Evolutionary conservation across 2,113 vertebrate genomes (phyloP).

Genomic region (Cryptomyrus ogoouensis): DNA sequence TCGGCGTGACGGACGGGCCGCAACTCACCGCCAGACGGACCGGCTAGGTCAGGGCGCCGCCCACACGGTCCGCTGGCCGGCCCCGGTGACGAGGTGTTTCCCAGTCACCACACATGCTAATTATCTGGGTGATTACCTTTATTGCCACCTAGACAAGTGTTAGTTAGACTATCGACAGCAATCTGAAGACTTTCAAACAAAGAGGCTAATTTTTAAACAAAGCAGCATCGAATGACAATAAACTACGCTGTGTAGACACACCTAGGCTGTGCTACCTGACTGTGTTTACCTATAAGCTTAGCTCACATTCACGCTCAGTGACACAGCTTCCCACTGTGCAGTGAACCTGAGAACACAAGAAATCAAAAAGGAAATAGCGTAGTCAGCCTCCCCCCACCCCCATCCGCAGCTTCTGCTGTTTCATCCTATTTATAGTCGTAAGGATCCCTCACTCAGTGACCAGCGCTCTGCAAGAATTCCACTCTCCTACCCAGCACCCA

Average conservation of each 20-base stretch:
- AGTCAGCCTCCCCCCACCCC: not conserved
- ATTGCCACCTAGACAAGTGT: not conserved
- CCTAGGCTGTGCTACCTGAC: not conserved
- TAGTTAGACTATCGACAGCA: not conserved
- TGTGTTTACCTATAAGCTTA: not conserved
- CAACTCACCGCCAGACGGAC: not conserved
- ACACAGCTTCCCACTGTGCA: not conserved
- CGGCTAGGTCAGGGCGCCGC: not conserved
- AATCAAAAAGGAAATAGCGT: not conserved
- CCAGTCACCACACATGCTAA: not conserved
- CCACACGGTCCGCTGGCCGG: not conserved
- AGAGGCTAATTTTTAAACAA: not conserved
- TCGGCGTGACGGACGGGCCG: not conserved
- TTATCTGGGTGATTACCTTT: not conserved
- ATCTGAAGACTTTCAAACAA: not conserved
- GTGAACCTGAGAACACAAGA: constrained; percentile 5
- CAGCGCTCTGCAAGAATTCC: not conserved
- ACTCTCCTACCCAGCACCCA: constrained; percentile 15
- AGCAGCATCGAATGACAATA: not conserved
- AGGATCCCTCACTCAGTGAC: constrained; percentile 20
- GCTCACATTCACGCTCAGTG: not conserved
- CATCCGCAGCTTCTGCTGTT: not conserved
- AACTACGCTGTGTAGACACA: not conserved
- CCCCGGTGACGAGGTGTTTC: not conserved
- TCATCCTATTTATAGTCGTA: constrained; percentile 36